Conservation (phyloP, 2,113 vertebrate species). For the Pungitius pungitius region DNA sequence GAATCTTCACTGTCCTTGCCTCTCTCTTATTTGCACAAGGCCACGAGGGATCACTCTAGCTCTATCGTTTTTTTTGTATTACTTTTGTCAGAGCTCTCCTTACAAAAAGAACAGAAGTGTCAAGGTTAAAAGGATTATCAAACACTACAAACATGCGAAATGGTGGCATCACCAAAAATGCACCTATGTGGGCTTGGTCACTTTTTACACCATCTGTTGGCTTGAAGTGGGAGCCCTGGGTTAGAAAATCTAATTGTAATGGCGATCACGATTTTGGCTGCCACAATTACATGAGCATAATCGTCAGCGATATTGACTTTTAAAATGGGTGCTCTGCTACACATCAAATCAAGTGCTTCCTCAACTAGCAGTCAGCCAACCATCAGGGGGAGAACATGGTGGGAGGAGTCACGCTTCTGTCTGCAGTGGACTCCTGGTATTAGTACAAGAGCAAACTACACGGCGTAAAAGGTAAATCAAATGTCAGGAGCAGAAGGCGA, state of each 20-base stretch:
- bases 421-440: too few relatives aligned
- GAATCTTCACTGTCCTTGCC: constrained; percentile 45
- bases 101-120: background rate
- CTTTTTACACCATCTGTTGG: background rate
- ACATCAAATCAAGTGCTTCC: too few relatives aligned
- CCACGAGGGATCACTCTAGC: constrained; percentile 26
- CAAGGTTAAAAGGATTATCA: constrained; percentile 33
- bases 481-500: too few relatives aligned
- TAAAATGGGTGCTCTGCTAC: too few relatives aligned
- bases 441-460: too few relatives aligned
- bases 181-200: background rate
- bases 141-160: constrained; percentile 9
- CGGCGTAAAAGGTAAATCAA: too few relatives aligned
- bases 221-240: background rate
- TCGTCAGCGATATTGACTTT: too few relatives aligned
- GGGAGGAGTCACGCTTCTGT: too few relatives aligned
- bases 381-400: too few relatives aligned
- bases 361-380: too few relatives aligned
- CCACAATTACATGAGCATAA: too few relatives aligned
- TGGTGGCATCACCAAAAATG: background rate
- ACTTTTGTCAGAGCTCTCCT: constrained; percentile 14
- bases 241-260: background rate
- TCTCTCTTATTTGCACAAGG: constrained; percentile 36
- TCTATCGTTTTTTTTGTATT: constrained; percentile 39
- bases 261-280: too few relatives aligned